Conservation (phyloP, 1,140 invertebrate genomes). For the Micrasema minimum region DNA sequence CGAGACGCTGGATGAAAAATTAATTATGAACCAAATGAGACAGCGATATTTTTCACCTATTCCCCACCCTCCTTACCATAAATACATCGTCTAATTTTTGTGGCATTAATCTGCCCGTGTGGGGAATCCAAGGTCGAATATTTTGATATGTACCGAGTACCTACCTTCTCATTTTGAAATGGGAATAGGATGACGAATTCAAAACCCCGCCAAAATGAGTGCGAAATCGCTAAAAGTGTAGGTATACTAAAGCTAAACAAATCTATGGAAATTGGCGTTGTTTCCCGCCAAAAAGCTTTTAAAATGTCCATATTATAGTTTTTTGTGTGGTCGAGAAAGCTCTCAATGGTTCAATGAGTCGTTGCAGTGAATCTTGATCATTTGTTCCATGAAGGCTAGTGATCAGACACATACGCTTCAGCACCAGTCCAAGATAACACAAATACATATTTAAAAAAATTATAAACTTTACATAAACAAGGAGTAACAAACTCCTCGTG, state of each 20-base stretch:
- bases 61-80: background rate
- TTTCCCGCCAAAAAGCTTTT: background rate
- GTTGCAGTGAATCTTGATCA: too few relatives aligned
- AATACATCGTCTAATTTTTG: background rate
- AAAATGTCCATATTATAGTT: background rate
- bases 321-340: too few relatives aligned
- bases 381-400: too few relatives aligned
- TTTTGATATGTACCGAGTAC: background rate
- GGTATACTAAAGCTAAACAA: background rate
- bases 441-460: too few relatives aligned
- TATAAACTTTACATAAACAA: too few relatives aligned
- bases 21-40: background rate
- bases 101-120: background rate
- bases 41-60: conserved; percentile 12
- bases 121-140: conserved; percentile 2
- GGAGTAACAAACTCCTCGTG: too few relatives aligned
- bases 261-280: background rate
- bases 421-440: too few relatives aligned
- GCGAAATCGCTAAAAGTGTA: background rate
- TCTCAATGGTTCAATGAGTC: too few relatives aligned
- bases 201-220: background rate
- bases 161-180: background rate
- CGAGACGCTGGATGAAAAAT: background rate
- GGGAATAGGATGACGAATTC: background rate
- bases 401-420: too few relatives aligned